Percentiles rank a stretch among this genome's conserved stretches.
phyloP scores from a whole-genome alignment of 2,797 vertebrate species.

The Neosalanx taihuensis region DNA sequence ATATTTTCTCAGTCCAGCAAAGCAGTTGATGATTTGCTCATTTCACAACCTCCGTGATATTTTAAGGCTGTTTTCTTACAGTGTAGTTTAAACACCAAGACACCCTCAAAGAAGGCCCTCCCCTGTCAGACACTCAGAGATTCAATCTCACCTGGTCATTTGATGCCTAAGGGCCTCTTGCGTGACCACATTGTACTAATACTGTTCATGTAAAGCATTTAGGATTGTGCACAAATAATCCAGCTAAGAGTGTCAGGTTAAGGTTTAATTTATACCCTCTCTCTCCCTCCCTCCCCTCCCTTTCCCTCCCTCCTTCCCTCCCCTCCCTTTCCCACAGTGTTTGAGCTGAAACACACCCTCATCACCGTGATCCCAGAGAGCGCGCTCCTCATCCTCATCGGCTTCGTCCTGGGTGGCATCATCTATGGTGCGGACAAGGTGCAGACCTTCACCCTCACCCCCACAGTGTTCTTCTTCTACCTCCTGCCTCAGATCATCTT shows the following conservation, averaged over 20 bases:
- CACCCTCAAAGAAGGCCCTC: not conserved
- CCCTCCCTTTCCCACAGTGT: conserved; percentile 69
- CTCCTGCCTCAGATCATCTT: conserved; percentile 92
- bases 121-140: not conserved
- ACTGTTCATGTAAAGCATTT: not conserved
- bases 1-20: not conserved
- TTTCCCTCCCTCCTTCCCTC: conserved; percentile 1
- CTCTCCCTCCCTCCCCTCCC: not conserved
- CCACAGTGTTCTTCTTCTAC: conserved; percentile 88
- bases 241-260: no score
- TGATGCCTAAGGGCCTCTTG: not conserved
- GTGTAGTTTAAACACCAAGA: not conserved
- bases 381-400: conserved; percentile 87
- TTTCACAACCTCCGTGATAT: conserved; percentile 30
- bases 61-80: conserved; percentile 16
- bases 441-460: conserved; percentile 86
- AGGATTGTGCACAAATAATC: no score
- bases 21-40: conserved; percentile 62
- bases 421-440: conserved; percentile 85
- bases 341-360: conserved; percentile 85
- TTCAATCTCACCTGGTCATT: not conserved
- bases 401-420: conserved; percentile 87
- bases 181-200: not conserved
- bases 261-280: not conserved
- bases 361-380: conserved; percentile 89